Evolutionary conservation across 2,888 invertebrate species (phyloP).

Genomic region (Endotricha flammealis): DNA sequence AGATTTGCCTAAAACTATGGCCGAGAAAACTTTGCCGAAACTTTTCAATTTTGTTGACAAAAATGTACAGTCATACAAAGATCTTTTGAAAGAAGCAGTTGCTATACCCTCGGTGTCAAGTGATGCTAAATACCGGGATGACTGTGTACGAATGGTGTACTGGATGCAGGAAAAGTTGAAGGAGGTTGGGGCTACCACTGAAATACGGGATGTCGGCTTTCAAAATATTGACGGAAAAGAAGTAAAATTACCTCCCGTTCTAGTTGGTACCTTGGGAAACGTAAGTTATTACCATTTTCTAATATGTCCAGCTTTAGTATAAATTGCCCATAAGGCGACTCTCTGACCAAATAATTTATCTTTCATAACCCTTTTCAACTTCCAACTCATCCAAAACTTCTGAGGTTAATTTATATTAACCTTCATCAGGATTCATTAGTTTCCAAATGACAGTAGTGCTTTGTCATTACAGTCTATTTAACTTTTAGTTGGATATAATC

Average conservation of each 20-base stretch:
- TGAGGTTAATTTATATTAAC: too few relatives aligned
- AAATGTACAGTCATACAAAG: slow-evolving; percentile 86
- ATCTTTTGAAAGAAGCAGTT: slow-evolving; percentile 89
- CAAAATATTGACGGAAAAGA: slow-evolving; percentile 85
- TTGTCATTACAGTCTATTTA: too few relatives aligned
- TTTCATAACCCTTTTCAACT: too few relatives aligned
- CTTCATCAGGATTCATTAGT: too few relatives aligned
- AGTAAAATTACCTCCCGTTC: slow-evolving; percentile 90
- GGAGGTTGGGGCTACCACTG: slow-evolving; percentile 83
- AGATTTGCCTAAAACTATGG: slow-evolving; percentile 48
- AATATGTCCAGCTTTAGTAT: too few relatives aligned
- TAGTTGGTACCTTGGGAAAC: slow-evolving; percentile 88
- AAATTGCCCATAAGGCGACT: too few relatives aligned
- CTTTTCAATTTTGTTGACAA: slow-evolving; percentile 86
- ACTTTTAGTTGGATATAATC: too few relatives aligned
- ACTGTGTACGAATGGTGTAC: slow-evolving; percentile 90
- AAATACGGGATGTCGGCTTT: slow-evolving; percentile 86
- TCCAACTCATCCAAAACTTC: too few relatives aligned
- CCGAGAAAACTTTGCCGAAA: slow-evolving; percentile 54
- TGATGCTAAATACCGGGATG: slow-evolving; percentile 88
- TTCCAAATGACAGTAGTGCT: too few relatives aligned
- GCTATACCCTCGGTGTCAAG: slow-evolving; percentile 97
- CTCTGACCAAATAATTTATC: too few relatives aligned
- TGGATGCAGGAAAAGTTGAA: slow-evolving; percentile 86
- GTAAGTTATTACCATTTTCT: slow-evolving; percentile 43